phyloP scores from a whole-genome alignment of 2,888 invertebrate genomes.

The Eutolmus rufibarbis region DNA sequence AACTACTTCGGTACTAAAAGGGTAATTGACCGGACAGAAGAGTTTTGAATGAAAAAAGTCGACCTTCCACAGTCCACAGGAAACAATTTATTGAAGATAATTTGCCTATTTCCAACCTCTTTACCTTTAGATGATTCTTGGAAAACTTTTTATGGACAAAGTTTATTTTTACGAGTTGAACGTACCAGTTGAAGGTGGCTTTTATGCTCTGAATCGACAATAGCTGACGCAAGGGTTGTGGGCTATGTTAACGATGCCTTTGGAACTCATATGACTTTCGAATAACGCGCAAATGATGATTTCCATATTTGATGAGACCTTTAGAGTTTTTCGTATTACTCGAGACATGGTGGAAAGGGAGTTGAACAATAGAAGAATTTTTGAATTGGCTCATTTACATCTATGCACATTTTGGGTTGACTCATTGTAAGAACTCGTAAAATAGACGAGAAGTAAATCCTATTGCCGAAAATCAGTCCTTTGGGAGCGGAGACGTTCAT shows the following conservation, averaged over 20 bases:
- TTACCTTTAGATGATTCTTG: neutral
- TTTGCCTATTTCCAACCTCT: neutral
- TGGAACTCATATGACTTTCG: neutral
- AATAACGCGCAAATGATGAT: neutral
- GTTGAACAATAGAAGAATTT: neutral
- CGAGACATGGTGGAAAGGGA: neutral
- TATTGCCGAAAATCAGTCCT: neutral
- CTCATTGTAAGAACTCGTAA: neutral
- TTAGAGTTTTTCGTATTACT: neutral
- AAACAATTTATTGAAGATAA: conserved; percentile 6
- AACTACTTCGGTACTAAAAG: neutral
- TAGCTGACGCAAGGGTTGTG: neutral
- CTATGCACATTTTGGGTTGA: neutral
- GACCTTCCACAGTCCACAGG: neutral
- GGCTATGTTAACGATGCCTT: neutral
- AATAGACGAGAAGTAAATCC: neutral
- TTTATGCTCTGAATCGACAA: neutral
- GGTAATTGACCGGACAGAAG: neutral
- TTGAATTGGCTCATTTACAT: neutral
- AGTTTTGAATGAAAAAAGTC: neutral
- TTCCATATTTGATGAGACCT: conserved; percentile 16
- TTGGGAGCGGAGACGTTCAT: neutral
- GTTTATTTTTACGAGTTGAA: conserved; percentile 1
- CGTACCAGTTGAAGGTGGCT: neutral
- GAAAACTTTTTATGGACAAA: neutral